Evolutionary conservation across 2,113 vertebrate species (phyloP), one percentile per base, ranked within the genome.

Genomic region (Illadopsis cleaveri): DNA sequence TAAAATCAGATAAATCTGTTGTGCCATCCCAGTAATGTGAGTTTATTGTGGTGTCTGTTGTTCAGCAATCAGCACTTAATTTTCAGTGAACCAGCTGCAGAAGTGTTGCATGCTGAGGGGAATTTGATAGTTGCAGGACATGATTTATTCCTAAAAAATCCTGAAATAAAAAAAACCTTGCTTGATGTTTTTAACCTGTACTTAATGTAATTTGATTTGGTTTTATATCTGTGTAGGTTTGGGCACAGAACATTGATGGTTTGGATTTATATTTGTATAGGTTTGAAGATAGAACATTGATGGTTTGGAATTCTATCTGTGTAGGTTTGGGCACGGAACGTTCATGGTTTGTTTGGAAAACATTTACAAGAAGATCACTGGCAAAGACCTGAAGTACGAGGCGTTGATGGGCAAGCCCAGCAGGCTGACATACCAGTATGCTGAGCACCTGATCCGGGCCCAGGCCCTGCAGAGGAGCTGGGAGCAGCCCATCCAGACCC

Each of bases 301-400:
- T 99, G 97, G 97, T 86, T 72, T 82, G 50, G 16, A 3, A 28
- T 38, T 37, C 9, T 28, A 78, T 6, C 47, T 77, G 9, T 44
- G 25, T 6, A 60, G 35, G 2, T 50, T 82, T 82, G 37, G 19
- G 53, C 98, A 99, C 3, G 98, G 99, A 73, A 98, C 98, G 1
- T 99, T 99, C 97, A 96, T 99, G 97, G 97, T 99, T 66, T 99
- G 99, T 84, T 90, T 99, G 97, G 99, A 99, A 95, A 98, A 98
- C 42, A 98, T 99, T 82, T 99, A 98, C 97, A 98, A 98, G 98
- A 99, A 99, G 96, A 96, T 99, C 91, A 99, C 98, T 6, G 99
- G 99, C 33, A 98, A 78, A n/a, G 98, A 99, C 5, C 95, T 99
- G 92, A 98, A 98, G 91, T 99, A 99, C 1, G 97, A 99, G 75